Conservation (phyloP, 30 jellyfish, hydroid and myxozoan species). For the Hydractinia symbiolongicarpus region DNA sequence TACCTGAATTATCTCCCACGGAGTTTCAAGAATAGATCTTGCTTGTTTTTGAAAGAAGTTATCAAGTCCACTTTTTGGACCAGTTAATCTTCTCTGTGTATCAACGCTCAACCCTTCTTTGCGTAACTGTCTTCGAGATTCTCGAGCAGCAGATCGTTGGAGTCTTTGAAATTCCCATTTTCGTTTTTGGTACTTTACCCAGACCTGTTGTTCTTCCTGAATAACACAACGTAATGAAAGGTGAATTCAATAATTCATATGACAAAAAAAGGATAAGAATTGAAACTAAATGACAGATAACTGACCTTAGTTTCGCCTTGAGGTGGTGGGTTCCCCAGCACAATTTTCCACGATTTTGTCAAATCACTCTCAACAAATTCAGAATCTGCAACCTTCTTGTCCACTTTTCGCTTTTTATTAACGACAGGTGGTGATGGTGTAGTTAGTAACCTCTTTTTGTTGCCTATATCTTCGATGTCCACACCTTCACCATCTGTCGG, state of each 20-base stretch:
- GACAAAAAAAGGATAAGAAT: not conserved
- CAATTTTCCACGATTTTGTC: slow-evolving; percentile 65
- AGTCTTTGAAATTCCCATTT: slow-evolving; percentile 78
- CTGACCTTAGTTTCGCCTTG: slow-evolving; percentile 62
- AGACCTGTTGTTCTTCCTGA: slow-evolving; percentile 55
- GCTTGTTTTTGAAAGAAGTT: slow-evolving; percentile 78
- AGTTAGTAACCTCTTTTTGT: slow-evolving; percentile 44
- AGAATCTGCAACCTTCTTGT: slow-evolving; percentile 41
- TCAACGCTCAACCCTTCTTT: slow-evolving; percentile 22
- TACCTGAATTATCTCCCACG: slow-evolving; percentile 92
- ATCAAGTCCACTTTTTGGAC: slow-evolving; percentile 55
- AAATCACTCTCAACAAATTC: slow-evolving; percentile 66
- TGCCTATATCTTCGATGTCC: slow-evolving; percentile 65
- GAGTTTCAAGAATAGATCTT: slow-evolving; percentile 59
- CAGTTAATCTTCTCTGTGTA: slow-evolving; percentile 10
- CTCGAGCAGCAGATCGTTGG: slow-evolving; percentile 70
- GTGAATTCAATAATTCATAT: not conserved
- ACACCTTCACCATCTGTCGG: not conserved
- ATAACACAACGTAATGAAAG: not conserved
- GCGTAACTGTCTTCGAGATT: slow-evolving; percentile 41
- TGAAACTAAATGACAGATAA: not conserved
- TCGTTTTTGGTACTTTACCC: slow-evolving; percentile 74
- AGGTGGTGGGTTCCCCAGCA: slow-evolving; percentile 74
- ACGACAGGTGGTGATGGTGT: slow-evolving; percentile 50
- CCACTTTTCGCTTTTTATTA: slow-evolving; percentile 51